Evolutionary conservation across 2,888 invertebrate genomes (phyloP).

Genomic region (Sminthurides aquaticus): DNA sequence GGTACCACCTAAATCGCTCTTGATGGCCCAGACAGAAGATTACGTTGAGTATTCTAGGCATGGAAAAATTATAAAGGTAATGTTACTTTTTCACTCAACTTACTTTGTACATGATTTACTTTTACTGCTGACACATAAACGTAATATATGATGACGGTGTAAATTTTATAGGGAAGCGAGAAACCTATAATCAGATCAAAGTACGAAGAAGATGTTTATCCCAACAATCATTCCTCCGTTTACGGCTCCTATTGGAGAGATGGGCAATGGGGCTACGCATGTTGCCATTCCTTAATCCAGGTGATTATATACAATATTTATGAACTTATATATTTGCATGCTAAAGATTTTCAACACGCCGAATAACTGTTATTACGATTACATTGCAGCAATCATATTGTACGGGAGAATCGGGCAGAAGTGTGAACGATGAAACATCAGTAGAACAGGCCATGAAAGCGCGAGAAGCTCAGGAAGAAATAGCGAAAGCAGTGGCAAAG

Average conservation of each 20-base stretch:
- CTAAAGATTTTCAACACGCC: too few species aligned
- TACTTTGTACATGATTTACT: too few species aligned
- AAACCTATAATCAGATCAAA: slow-evolving; percentile 74
- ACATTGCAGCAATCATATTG: slow-evolving; percentile 68
- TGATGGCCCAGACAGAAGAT: slow-evolving; percentile 89
- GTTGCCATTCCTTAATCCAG: slow-evolving; percentile 78
- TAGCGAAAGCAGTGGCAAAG: slow-evolving; percentile 27
- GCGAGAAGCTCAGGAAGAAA: slow-evolving; percentile 23
- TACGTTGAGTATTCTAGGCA: slow-evolving; percentile 92
- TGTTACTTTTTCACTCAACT: too few species aligned
- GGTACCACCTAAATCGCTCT: slow-evolving; percentile 76
- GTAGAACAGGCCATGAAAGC: slow-evolving; percentile 24
- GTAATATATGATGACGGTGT: too few species aligned
- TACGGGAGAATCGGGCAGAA: slow-evolving; percentile 64
- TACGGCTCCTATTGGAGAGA: slow-evolving; percentile 95
- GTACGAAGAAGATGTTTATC: slow-evolving; percentile 87
- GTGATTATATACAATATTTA: too few species aligned
- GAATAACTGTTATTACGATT: too few species aligned
- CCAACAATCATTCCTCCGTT: slow-evolving; percentile 87
- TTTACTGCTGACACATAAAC: neutral
- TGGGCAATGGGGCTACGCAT: slow-evolving; percentile 92
- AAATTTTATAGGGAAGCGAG: slow-evolving; percentile 67
- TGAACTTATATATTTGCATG: neutral
- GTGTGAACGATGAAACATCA: slow-evolving; percentile 42
- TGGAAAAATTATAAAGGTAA: slow-evolving; percentile 62